Evolutionary conservation across 1,140 invertebrate species (phyloP).

Genomic region (Calephelis virginiensis): DNA sequence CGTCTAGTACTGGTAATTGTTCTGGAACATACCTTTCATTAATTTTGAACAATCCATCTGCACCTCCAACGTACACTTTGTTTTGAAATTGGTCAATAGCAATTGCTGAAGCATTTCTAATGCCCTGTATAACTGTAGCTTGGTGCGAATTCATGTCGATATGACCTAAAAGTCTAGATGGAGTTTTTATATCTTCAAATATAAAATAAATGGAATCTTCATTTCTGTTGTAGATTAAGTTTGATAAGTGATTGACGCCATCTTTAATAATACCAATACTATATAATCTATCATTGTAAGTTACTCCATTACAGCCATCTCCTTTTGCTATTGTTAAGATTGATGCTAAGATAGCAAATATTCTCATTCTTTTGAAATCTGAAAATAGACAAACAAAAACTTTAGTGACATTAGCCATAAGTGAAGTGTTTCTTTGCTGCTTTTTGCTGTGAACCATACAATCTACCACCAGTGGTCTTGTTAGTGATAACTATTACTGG

Average conservation of each 20-base stretch:
- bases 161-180: slow-evolving; percentile 42
- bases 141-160: slow-evolving; percentile 39
- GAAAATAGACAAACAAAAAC: too few species aligned
- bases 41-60: slow-evolving; percentile 55
- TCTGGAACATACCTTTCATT: slow-evolving; percentile 50
- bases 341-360: slow-evolving; percentile 4
- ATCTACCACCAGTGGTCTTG: too few species aligned
- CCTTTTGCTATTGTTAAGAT: slow-evolving; percentile 27
- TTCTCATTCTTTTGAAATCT: too few species aligned
- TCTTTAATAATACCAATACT: slow-evolving; percentile 54
- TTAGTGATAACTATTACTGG: too few species aligned
- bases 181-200: slow-evolving; percentile 43
- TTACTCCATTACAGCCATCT: slow-evolving; percentile 48
- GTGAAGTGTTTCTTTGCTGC: too few species aligned
- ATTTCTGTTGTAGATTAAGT: slow-evolving; percentile 45
- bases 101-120: slow-evolving; percentile 53
- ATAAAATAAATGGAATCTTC: slow-evolving; percentile 57
- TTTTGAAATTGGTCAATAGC: slow-evolving; percentile 51
- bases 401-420: too few species aligned
- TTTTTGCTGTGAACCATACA: too few species aligned
- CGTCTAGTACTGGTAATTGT: slow-evolving; percentile 48
- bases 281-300: slow-evolving; percentile 51
- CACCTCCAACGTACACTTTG: slow-evolving; percentile 54
- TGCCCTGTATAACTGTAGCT: slow-evolving; percentile 45
- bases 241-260: slow-evolving; percentile 51